These are phyloP conservation scores for Mus spicilegus DNA, from an alignment of 2,113 vertebrate species.

Conservation along the genomic window DNA sequence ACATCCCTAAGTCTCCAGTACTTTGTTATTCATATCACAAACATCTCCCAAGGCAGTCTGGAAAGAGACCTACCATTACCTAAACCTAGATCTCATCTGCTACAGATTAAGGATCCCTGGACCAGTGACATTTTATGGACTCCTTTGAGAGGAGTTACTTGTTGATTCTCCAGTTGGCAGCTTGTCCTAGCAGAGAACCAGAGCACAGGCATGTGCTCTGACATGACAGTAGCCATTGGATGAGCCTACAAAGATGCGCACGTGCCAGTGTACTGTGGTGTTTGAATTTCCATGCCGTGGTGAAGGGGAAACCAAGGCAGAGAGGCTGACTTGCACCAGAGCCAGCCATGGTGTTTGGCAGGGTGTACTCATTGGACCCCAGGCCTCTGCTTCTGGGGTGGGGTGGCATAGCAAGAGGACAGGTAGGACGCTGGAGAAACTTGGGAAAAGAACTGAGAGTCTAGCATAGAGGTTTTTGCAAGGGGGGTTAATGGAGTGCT, in stretches of 20 bases:
- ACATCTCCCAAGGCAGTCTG: not conserved
- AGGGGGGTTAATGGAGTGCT: slow-evolving; percentile 60
- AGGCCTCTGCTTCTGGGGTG: not conserved
- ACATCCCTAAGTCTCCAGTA: not conserved
- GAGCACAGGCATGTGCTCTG: not conserved
- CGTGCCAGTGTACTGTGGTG: rapidly evolving
- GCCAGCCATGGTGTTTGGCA: not conserved
- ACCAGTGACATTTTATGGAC: not conserved
- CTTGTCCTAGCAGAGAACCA: not conserved
- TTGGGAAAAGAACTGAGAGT: slow-evolving; percentile 35
- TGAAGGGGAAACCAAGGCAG: not conserved
- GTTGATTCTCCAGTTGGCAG: not conserved
- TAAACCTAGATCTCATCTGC: not conserved
- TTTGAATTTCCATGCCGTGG: not conserved
- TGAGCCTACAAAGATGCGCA: not conserved
- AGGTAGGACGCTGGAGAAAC: not conserved
- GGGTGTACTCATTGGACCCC: not conserved
- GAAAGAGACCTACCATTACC: not conserved
- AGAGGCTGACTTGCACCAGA: not conserved
- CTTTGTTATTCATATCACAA: not conserved
- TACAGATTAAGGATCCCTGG: not conserved
- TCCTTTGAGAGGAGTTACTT: slow-evolving; percentile 6
- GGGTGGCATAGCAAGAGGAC: not conserved
- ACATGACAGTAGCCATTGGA: not conserved
- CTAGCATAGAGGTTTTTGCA: slow-evolving; percentile 74